Conservation (phyloP, 2,888 invertebrate species). For the Dicyrtomina minuta region DNA sequence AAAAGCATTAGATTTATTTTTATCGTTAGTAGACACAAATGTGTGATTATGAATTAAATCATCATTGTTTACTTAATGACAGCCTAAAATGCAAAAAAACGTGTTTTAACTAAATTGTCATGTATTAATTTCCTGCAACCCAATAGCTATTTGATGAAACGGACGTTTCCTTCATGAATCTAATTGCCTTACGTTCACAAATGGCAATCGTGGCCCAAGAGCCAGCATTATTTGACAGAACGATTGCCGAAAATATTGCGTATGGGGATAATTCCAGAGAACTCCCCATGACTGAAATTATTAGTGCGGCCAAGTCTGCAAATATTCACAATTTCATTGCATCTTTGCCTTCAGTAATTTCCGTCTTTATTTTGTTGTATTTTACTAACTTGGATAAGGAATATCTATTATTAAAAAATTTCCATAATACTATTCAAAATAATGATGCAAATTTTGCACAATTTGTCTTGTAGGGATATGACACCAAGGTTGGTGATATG, state of each 20-base stretch:
- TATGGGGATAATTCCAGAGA: conserved; percentile 57
- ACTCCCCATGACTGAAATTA: conserved; percentile 68
- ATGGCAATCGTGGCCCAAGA: too few species aligned
- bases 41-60: too few species aligned
- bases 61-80: too few species aligned
- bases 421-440: not conserved
- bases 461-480: conserved; percentile 1
- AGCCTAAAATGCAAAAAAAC: not conserved
- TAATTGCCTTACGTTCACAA: conserved; percentile 59
- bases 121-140: too few species aligned
- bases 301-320: conserved; percentile 75
- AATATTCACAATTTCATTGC: conserved; percentile 84
- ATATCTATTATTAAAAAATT: not conserved
- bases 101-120: not conserved
- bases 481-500: conserved; percentile 15
- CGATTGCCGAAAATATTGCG: too few species aligned
- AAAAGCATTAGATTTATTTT: not conserved
- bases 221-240: conserved; percentile 61
- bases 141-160: conserved; percentile 34
- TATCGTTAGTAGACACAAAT: too few species aligned
- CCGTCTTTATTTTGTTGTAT: not conserved
- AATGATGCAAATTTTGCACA: not conserved
- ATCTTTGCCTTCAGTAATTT: conserved; percentile 64
- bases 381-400: too few species aligned
- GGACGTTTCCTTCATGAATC: conserved; percentile 58